Percentiles rank a stretch among this genome's conserved stretches.
Conservation (phyloP, 2,113 vertebrate species). For the Zapus hudsonius region DNA sequence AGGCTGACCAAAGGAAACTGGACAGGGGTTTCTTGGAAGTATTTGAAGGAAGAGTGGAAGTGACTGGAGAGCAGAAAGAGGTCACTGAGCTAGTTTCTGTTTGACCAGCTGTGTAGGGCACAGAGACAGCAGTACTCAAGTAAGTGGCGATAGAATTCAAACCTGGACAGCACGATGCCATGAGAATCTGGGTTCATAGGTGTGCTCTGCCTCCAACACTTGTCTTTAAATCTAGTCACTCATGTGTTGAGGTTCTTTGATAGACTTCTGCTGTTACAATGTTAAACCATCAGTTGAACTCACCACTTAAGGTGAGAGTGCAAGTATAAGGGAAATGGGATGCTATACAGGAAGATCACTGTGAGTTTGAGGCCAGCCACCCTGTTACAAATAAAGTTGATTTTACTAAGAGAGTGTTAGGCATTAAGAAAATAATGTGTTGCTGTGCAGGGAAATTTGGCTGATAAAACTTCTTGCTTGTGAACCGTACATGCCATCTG, state of each 20-base stretch:
- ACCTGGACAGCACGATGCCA: not conserved
- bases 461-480: not conserved
- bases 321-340: not conserved
- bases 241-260: not conserved
- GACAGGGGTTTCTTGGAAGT: not conserved
- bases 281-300: not conserved
- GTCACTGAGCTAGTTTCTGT: not conserved
- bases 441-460: not conserved
- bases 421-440: not conserved
- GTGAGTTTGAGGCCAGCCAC: not conserved
- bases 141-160: not conserved
- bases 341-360: not conserved
- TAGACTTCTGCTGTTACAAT: not conserved
- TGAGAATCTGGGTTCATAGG: not conserved
- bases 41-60: not conserved
- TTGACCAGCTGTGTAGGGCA: not conserved
- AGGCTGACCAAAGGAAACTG: rapidly evolving
- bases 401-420: not conserved
- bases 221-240: not conserved
- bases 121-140: not conserved
- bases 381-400: not conserved
- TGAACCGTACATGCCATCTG: not conserved
- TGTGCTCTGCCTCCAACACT: not conserved
- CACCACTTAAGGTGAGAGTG: not conserved
- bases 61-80: not conserved